Base-by-base conservation (phyloP, 2,797 vertebrate genomes). In the Artibeus lituratus region DNA sequence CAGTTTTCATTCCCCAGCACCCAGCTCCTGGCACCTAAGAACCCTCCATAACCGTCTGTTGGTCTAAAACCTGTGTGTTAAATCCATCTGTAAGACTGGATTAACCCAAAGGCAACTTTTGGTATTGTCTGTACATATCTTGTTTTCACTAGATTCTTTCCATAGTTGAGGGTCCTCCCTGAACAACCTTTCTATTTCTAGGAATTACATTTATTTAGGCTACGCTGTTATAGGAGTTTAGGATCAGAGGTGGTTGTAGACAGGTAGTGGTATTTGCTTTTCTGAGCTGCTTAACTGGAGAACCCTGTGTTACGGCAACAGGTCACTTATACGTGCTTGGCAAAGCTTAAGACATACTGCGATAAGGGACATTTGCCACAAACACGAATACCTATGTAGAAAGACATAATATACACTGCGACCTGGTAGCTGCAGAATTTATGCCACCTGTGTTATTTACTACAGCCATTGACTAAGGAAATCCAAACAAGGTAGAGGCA, bases 71-170 rank as follows among this genome's bases (percentile, higher is more conserved):
- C 47, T 94, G 55, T 69, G 44, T 44, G 74, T 94, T 93, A 92
- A 95, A 96, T 95, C 96, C 90, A 96, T 73, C 26, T 7, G 39
- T 83, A 77, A 94, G 90, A 29, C 77, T 62, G 84, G 73, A 94
- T 96, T 96, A 93, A 96, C 37, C 21, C 73, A 59, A 91, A 90
- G 76, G 67, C 72, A 87, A 73, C 73, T 94, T 88, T 87, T 16
- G 74, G 76, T 94, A 72, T 91, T 87, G 80, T 95, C 18, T 57
- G 21, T n/a, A 93, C 29, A n/a, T 57, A 14, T 83, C 26, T 81
- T 18, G 19, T 59, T 90, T 94, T 47, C 59, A 32, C 67, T 89
- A 74, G 85, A 51, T 90, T 93, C 76, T 59, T 86, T 76, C 67
- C 85, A 70, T 39, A 82, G 59, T 18, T 62, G 62, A 94, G 73